A percentile compares a stretch with the other conserved stretches of the same genome.
Evolutionary conservation across 2,113 vertebrate genomes (phyloP).

Genomic region (Leptocoma aspasia): DNA sequence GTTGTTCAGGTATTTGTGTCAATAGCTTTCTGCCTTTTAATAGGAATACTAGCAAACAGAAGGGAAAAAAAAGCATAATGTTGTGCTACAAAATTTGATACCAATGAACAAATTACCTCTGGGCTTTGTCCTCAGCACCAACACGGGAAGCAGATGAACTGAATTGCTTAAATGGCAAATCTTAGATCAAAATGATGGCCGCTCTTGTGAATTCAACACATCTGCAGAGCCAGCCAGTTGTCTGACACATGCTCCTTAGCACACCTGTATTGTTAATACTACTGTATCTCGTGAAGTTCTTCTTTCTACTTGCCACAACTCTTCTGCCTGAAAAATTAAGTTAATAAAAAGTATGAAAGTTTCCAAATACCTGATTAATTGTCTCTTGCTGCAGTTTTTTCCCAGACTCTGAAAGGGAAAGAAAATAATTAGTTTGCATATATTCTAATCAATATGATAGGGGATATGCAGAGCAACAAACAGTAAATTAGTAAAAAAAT

Average conservation of each 20-base stretch:
- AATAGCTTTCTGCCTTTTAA: neutral
- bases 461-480: neutral
- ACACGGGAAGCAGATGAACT: neutral
- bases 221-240: neutral
- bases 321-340: neutral
- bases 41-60: neutral
- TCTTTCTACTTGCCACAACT: neutral
- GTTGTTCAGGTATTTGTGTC: neutral
- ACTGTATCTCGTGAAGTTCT: neutral
- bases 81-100: neutral
- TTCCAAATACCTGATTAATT: conserved; percentile 67
- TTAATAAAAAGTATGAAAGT: neutral
- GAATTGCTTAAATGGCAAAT: neutral
- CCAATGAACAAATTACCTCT: neutral
- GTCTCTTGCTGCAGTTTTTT: conserved; percentile 52
- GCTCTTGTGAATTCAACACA: neutral
- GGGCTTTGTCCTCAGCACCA: neutral
- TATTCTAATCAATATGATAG: neutral
- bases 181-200: neutral
- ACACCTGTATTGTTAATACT: neutral
- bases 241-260: neutral
- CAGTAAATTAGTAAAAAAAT: neutral
- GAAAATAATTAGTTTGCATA: conserved; percentile 8
- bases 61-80: neutral
- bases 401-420: conserved; percentile 73